These are phyloP conservation scores for Sphaeramia orbicularis DNA, from an alignment of 2,797 vertebrate species.

Conservation along the genomic window DNA sequence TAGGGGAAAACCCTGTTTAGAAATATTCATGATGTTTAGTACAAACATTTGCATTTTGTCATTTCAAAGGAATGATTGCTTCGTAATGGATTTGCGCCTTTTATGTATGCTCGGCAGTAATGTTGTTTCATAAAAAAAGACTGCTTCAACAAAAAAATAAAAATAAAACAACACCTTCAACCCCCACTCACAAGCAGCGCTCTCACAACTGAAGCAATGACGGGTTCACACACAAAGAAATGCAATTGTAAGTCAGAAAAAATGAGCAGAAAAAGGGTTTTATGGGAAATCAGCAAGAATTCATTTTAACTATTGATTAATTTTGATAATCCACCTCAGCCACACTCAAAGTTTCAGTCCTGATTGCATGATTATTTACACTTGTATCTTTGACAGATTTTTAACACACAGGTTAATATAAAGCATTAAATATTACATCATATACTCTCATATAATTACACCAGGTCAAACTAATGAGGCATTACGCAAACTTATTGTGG, in stretches of 20 bases:
- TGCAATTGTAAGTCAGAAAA: slow-evolving; percentile 36
- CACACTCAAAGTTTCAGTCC: too few relatives aligned
- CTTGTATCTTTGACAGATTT: neutral
- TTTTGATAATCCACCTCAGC: slow-evolving; percentile 25
- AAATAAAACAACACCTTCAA: neutral
- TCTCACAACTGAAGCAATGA: slow-evolving; percentile 5
- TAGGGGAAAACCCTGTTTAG: slow-evolving; percentile 7
- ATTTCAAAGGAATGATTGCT: slow-evolving; percentile 24
- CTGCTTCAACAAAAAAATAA: slow-evolving; percentile 5
- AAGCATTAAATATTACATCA: neutral
- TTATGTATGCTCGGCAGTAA: slow-evolving; percentile 6
- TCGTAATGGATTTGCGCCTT: slow-evolving; percentile 26
- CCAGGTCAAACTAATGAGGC: neutral
- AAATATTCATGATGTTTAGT: slow-evolving; percentile 20
- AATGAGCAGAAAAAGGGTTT: slow-evolving; percentile 35
- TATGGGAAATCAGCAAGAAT: slow-evolving; percentile 32
- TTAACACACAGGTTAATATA: too few relatives aligned
- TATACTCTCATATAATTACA: neutral
- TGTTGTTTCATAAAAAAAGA: neutral
- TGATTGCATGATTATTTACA: too few relatives aligned
- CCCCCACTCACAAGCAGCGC: slow-evolving; percentile 5
- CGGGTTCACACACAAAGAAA: slow-evolving; percentile 24
- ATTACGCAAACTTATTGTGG: too few relatives aligned
- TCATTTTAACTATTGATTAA: slow-evolving; percentile 26
- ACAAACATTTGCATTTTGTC: slow-evolving; percentile 13